Evolutionary conservation across 2,113 vertebrate genomes (phyloP).

Genomic region (Microcebus ravelobensis): DNA sequence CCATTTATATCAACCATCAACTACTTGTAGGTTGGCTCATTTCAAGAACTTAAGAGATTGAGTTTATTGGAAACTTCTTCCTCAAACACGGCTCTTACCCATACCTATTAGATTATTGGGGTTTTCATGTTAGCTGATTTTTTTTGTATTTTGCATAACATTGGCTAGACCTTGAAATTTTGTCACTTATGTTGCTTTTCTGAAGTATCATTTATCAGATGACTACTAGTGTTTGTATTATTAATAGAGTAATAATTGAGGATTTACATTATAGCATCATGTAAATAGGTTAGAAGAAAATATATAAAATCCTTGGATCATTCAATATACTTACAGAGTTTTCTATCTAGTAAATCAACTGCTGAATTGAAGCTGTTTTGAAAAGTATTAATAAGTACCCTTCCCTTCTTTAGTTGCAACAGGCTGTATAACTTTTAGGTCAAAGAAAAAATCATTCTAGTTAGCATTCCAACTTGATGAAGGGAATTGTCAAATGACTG

Average conservation of each 20-base stretch:
- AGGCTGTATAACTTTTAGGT: neutral
- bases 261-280: neutral
- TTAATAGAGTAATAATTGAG: neutral
- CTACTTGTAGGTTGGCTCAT: neutral
- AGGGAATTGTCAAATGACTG: neutral
- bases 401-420: neutral
- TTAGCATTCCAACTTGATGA: conserved; percentile 6
- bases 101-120: neutral
- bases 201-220: neutral
- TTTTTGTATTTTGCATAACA: neutral
- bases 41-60: neutral
- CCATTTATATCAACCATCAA: neutral
- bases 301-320: neutral
- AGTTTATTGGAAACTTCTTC: conserved; percentile 28
- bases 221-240: neutral
- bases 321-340: neutral
- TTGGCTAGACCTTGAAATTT: conserved; percentile 10
- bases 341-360: conserved; percentile 33
- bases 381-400: neutral
- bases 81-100: neutral
- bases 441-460: neutral
- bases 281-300: neutral
- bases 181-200: conserved; percentile 13
- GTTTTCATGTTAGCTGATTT: conserved; percentile 21
- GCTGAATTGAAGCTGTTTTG: conserved; percentile 7